A percentile compares a stretch with the other conserved stretches of the same genome.
phyloP scores from a whole-genome alignment of 2,797 vertebrate genomes.

The Esox masquinongy region DNA sequence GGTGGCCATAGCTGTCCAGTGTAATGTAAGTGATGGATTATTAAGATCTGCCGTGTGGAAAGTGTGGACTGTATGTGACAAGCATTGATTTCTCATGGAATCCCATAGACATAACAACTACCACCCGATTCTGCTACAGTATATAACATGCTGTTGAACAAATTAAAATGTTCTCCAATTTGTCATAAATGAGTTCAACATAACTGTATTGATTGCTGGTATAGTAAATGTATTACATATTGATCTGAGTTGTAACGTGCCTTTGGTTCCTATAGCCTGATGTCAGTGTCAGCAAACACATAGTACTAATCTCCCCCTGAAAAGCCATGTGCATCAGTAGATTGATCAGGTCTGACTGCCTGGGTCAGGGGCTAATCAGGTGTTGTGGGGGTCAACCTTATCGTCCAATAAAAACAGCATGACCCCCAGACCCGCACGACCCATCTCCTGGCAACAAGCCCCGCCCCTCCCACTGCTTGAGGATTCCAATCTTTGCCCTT shows the following conservation, averaged over 20 bases:
- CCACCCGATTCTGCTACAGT: neutral
- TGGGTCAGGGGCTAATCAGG: conserved; percentile 72
- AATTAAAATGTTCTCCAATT: neutral
- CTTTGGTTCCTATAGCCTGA: conserved; percentile 21
- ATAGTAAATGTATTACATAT: conserved; percentile 57
- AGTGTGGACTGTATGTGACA: neutral
- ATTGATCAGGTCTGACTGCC: conserved; percentile 78
- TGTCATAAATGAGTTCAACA: neutral
- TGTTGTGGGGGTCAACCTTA: conserved; percentile 75
- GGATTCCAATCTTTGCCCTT: conserved; percentile 60
- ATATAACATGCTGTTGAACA: neutral
- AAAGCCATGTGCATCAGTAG: conserved; percentile 65
- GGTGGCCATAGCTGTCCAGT: neutral
- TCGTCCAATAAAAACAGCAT: conserved; percentile 81
- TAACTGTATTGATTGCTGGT: conserved; percentile 46
- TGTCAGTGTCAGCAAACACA: conserved; percentile 63
- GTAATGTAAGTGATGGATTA: neutral
- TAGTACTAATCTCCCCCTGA: conserved; percentile 50
- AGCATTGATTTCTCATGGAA: neutral
- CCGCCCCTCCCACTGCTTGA: conserved; percentile 48
- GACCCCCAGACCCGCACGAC: conserved; percentile 65
- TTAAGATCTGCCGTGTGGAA: neutral
- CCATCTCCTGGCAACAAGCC: conserved; percentile 69
- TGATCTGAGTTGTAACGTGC: conserved; percentile 43
- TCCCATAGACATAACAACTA: neutral